A percentile compares a stretch with the other conserved stretches of the same genome.
Evolutionary conservation across 2,113 vertebrate genomes (phyloP).

Genomic region (Uropsilus gracilis): DNA sequence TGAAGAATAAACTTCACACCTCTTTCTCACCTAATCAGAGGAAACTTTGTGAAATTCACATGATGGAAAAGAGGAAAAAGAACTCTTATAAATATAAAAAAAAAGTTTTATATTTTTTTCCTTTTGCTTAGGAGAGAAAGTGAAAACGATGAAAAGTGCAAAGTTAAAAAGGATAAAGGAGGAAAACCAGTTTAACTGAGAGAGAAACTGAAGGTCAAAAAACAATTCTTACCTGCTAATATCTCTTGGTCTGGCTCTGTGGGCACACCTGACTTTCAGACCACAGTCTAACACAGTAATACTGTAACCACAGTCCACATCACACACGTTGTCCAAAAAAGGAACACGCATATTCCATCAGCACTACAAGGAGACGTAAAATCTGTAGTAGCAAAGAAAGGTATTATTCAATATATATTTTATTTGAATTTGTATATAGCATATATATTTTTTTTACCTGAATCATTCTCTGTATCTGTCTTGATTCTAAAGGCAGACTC

Average conservation of each 20-base stretch:
- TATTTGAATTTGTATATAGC: background rate
- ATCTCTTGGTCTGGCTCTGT: background rate
- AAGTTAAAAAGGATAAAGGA: background rate
- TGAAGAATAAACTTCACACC: constrained; percentile 48
- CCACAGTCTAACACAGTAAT: background rate
- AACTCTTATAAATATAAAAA: background rate
- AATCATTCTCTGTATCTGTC: background rate
- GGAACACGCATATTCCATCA: background rate
- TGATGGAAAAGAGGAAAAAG: constrained; percentile 31
- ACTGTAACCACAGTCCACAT: background rate
- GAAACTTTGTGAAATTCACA: constrained; percentile 48
- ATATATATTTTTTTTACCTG: background rate
- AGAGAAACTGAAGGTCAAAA: background rate
- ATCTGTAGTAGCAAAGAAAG: background rate
- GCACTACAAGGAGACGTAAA: background rate
- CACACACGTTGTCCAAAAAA: background rate
- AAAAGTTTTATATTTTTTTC: background rate
- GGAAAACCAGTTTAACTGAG: background rate
- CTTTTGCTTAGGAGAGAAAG: background rate
- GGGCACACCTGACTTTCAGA: background rate
- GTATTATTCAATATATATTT: background rate
- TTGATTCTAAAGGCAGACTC: background rate
- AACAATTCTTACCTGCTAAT: background rate
- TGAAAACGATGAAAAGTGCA: background rate
- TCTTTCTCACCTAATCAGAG: constrained; percentile 61